Evolutionary conservation across 2,797 vertebrate species (phyloP), one percentile per base, ranked within the genome.

Genomic region (Macropodus opercularis): DNA sequence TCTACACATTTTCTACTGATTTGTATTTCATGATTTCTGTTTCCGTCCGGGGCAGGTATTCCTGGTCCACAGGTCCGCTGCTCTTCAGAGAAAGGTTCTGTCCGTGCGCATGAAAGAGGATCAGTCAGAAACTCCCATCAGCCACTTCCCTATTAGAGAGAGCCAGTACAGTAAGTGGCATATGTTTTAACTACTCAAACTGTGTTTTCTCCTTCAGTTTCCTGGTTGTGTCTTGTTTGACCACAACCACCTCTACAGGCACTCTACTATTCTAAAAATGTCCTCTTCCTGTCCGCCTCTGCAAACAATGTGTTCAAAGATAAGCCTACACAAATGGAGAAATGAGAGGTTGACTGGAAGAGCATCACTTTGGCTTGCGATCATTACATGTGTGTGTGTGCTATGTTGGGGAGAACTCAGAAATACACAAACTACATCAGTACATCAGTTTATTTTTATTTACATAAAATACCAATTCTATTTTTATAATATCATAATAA

Each of bases 21-120:
- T 32, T 10, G 5, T 35, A 23, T 41, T n/a, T 55, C 8, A 14
- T 47, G 21, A n/a, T 5, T 13, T 55, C 15, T 7, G 8, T 14
- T 27, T 46, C 1, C 39, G 29, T 14, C 50, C 7, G 15, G 52
- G 6, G 11, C 72, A 98, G 96, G 94, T 93, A 51, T 98, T 98
- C 84, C 80, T 98, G 71, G 95, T 98, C 56, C 92, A 93, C 52
- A 97, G 92, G 81, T 97, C 94, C 0, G 62, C 91, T 10, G 86
- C 79, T 49, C 81, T 96, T 72, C 95, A 97, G 82, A 96, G 90
- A 80, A 98, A 98, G 60, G 92, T 98, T 14, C 91, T 98, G 39
- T 96, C 93, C n/a, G 88, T 98, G 52, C 93, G 94, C 24, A 65
- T 95, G 40, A 73, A 73, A 11, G 90, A 94, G 22, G 64, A 81